Base-by-base conservation (phyloP, 2,888 invertebrate species). In the Zeuzera pyrina region DNA sequence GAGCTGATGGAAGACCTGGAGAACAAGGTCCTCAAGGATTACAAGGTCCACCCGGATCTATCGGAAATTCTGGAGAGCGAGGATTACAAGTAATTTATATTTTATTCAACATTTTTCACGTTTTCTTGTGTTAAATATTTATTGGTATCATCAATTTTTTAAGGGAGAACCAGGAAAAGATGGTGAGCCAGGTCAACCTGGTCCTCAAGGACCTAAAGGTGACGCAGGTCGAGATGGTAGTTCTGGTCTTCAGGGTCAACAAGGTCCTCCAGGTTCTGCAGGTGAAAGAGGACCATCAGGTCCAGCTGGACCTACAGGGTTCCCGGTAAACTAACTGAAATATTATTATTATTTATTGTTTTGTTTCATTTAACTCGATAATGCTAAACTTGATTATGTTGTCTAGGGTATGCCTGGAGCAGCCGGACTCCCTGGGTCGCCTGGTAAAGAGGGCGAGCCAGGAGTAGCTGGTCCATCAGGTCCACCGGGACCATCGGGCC, bases 1-100 rank as follows among this genome's bases (percentile, higher is more conserved):
- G 95, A 6, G 91, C 92, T 34, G 94, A 95, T 69, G 95, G 95
- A 3, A 91, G 91, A 57, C 87, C 92, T 8, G 95, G 95, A 13
- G 94, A 93, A 53, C 89, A 90, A 51, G 95, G 95, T 25, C 79
- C 87, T 8, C 89, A 89, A 58, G 95, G 95, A 10, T 73, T 91
- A 12, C 91, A 91, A 72, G 95, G 95, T 16, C 74, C 91, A 11
- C 92, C 91, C 27, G 94, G 94, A 28, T 86, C 89, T 2, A 85
- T 91, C 50, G 94, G 94, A 29, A 83, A 87, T 12, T 88, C 89
- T n/a, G 94, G 94, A 39, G 91, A 92, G 52, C 88, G 91, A 60
- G 93, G 93, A 44, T 76, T 89, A 47, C 85, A 87, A 45, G 92
- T 91, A 74, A 71, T 68, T 55, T 19, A 19, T 6, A 19, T 11